These are phyloP conservation scores for Phyllostomus hastatus DNA, from an alignment of 2,113 vertebrate species.

Conservation along the genomic window DNA sequence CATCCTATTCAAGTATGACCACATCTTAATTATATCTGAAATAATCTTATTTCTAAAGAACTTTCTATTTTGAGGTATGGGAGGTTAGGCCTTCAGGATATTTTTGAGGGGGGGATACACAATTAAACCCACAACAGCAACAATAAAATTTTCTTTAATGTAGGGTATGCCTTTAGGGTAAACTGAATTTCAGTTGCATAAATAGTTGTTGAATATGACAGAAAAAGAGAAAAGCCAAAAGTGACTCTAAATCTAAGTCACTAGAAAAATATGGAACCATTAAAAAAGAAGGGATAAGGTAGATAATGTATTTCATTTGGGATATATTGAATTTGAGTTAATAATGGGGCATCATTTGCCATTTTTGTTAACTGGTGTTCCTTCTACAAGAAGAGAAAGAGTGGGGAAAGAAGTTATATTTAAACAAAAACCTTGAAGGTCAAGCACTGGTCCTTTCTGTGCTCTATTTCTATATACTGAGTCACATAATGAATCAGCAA, in stretches of 20 bases:
- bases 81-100: background rate
- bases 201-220: background rate
- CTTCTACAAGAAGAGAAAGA: background rate
- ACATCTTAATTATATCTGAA: background rate
- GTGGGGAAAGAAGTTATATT: background rate
- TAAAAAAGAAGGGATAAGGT: background rate
- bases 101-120: background rate
- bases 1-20: background rate
- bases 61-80: background rate
- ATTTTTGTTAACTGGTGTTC: background rate
- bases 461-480: background rate
- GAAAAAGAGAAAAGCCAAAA: background rate
- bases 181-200: background rate
- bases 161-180: background rate
- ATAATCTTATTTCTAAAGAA: background rate
- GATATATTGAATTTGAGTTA: background rate
- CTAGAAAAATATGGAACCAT: background rate
- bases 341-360: background rate
- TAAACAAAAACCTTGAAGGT: constrained; percentile 51
- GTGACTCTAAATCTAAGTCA: background rate
- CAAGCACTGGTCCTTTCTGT: background rate
- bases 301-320: background rate
- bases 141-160: background rate
- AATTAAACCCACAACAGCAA: background rate
- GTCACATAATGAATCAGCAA: background rate